Base-by-base conservation (phyloP, 1,140 invertebrate species). In the Drosophila parvula region DNA sequence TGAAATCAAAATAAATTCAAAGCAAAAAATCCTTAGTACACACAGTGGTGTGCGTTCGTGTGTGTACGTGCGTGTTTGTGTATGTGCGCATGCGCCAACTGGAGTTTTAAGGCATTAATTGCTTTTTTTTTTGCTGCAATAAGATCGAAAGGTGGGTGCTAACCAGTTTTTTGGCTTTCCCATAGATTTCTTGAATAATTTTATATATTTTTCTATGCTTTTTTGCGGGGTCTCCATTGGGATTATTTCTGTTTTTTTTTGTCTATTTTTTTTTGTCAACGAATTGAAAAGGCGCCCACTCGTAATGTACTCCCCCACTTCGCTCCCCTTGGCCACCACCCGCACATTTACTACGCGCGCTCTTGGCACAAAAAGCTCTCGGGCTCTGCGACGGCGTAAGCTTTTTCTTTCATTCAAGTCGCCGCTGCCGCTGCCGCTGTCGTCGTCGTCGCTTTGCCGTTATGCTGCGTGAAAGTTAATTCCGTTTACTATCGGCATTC, bases 361-460 rank as follows among this genome's bases (percentile, higher is more conserved):
- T 86, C 51, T 78, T 79, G 65, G 61, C 83, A 80, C 74, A 79
- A 88, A 86, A 85, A 55, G 51, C 51, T 55, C 84, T 80, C 64
- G n/a, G 22, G 51, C 76, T 67, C 69, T 79, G 79, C 79, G 45
- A 63, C 76, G 71, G 75, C 81, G 74, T 89, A 88, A 88, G 83
- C 83, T 88, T 88, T 88, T 88, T 89, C 83, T 89, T 88, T 88
- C 83, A 88, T 88, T 88, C 83, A 88, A 88, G 83, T 88, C 75
- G 79, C 58, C 65, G 81, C 78, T 65, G 81, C 77, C 50, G 48
- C 40, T 16, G 81, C 83, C 77, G 80, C 75, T 41, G 81, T 83
- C 74, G 81, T 61, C 65, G 81, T 69, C 59, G 81, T 44, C 61
- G 61, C 50, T 27, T 55, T 64, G 79, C 67, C 50, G 82, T 82